These are phyloP conservation scores for Brachymystax lenok DNA, from an alignment of 2,797 vertebrate genomes.

Conservation along the genomic window DNA sequence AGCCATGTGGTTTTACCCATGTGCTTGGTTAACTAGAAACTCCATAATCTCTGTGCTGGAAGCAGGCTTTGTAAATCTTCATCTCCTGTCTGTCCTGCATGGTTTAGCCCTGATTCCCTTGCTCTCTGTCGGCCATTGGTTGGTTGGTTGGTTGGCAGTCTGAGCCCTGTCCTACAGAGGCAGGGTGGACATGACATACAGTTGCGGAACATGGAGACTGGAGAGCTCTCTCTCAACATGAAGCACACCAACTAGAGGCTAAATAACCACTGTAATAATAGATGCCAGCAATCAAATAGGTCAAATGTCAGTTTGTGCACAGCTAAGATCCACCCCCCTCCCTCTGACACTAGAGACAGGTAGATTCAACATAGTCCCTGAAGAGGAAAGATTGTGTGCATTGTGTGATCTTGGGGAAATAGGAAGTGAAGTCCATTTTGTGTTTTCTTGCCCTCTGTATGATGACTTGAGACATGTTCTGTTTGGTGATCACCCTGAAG, in stretches of 20 bases:
- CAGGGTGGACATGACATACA: neutral
- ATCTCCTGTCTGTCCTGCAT: neutral
- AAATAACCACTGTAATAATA: neutral
- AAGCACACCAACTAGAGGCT: neutral
- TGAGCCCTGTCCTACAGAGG: neutral
- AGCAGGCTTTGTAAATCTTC: constrained; percentile 32
- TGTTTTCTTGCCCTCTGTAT: too few species aligned
- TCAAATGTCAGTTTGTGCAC: constrained; percentile 5
- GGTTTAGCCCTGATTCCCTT: neutral
- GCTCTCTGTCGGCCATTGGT: neutral
- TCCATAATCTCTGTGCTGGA: constrained; percentile 33
- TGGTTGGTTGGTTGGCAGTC: neutral
- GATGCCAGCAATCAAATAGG: neutral
- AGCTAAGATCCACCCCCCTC: too few species aligned
- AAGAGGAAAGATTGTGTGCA: too few species aligned
- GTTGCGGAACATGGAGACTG: neutral
- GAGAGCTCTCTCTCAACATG: constrained; percentile 17
- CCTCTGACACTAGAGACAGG: constrained; percentile 12
- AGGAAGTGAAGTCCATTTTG: too few species aligned
- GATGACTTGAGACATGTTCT: too few species aligned
- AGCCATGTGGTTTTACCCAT: constrained; percentile 34
- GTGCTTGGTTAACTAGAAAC: constrained; percentile 39
- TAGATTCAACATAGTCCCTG: too few species aligned
- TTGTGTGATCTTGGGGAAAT: too few species aligned
- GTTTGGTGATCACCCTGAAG: too few species aligned